A percentile compares a stretch with the other conserved stretches of the same genome.
Conservation (phyloP, 2,797 vertebrate genomes). For the Takifugu ocellatus region DNA sequence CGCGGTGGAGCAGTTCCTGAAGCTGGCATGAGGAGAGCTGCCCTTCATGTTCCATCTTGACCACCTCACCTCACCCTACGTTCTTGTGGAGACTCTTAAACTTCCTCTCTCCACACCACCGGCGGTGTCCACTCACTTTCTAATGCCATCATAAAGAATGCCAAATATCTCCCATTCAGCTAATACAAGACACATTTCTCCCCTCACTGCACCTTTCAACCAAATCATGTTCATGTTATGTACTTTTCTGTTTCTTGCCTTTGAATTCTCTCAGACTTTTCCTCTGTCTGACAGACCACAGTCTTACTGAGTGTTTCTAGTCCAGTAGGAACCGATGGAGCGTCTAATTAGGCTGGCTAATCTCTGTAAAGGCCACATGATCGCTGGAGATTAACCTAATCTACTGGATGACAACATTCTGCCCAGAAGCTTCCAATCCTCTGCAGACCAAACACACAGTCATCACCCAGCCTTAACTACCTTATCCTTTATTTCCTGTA, state of each 20-base stretch:
- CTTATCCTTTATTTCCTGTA: constrained; percentile 22
- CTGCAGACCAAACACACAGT: constrained; percentile 39
- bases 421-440: constrained; percentile 34
- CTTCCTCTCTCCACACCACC: constrained; percentile 40
- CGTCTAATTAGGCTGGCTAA: constrained; percentile 52
- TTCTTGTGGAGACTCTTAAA: constrained; percentile 21
- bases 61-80: constrained; percentile 2
- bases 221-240: constrained; percentile 12
- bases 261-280: constrained; percentile 19
- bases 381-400: constrained; percentile 53
- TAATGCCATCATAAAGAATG: constrained; percentile 72
- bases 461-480: constrained; percentile 49
- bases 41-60: constrained; percentile 14
- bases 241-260: constrained; percentile 4
- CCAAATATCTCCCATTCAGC: constrained; percentile 68
- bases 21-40: constrained; percentile 78
- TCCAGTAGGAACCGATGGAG: constrained; percentile 34
- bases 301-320: constrained; percentile 35
- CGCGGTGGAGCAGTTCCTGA: constrained; percentile 88
- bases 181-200: constrained; percentile 54
- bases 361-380: constrained; percentile 43
- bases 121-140: constrained; percentile 40
- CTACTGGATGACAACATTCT: constrained; percentile 45
- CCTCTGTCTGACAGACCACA: constrained; percentile 22
- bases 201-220: constrained; percentile 25